A percentile compares a stretch with the other conserved stretches of the same genome.
These are phyloP conservation scores for Leptopilina syphax DNA, from an alignment of 2,888 invertebrate species.

Conservation along the genomic window DNA sequence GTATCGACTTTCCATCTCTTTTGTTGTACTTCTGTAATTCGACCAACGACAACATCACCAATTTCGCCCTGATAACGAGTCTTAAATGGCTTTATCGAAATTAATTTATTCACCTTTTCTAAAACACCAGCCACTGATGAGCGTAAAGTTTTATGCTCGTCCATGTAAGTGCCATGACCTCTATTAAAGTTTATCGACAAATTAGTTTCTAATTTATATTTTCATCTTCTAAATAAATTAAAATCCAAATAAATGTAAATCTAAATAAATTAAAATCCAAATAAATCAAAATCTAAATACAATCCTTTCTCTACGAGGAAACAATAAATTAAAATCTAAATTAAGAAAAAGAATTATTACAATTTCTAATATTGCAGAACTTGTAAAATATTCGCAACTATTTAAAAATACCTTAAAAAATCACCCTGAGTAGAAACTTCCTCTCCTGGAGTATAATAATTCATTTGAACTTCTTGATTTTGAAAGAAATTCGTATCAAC, in stretches of 20 bases:
- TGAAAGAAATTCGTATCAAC: conserved; percentile 71
- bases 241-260: neutral
- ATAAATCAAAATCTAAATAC: no score
- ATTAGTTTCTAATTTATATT: neutral
- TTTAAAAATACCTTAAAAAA: conserved; percentile 84
- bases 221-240: neutral
- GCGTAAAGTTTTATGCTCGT: conserved; percentile 87
- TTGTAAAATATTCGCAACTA: neutral
- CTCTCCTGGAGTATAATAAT: conserved; percentile 92
- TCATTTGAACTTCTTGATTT: conserved; percentile 80
- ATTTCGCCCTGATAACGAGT: conserved; percentile 95
- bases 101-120: conserved; percentile 95
- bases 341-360: no score
- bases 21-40: conserved; percentile 96
- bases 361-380: no score
- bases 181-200: conserved; percentile 77
- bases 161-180: conserved; percentile 97
- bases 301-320: no score
- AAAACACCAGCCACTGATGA: conserved; percentile 97
- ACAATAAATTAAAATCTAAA: no score
- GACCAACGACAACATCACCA: conserved; percentile 97
- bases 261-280: neutral
- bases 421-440: conserved; percentile 89
- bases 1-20: conserved; percentile 97
- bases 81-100: conserved; percentile 94